Evolutionary conservation across 2,797 vertebrate species (phyloP), one percentile per base, ranked within the genome.

Genomic region (Siniperca scherzeri): DNA sequence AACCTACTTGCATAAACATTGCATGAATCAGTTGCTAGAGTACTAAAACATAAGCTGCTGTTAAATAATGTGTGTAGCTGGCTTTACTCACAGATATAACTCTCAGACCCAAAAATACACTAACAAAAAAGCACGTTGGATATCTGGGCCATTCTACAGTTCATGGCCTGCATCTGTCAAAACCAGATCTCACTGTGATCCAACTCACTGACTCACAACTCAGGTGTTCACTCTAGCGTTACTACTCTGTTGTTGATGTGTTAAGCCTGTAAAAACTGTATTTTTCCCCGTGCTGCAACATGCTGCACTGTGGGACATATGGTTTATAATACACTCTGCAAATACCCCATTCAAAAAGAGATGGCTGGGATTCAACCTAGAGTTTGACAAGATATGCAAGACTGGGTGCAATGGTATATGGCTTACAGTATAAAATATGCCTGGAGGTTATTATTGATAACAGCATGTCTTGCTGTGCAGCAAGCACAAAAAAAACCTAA

Each of bases 151-250:
- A 22, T 62, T 77, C 42, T 71, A 64, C 30, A 89, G 46, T 65
- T 85, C 75, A 78, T 76, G 69, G 48, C 56, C 86, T 81, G 16
- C 82, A 75, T 86, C 74, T 84, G 83, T 90, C 78, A 86, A 87
- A 83, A 70, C 38, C 74, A 74, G 27, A 74, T 75, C 55, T 69
- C 60, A 33, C 44, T 77, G 65, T 74, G 76, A 71, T 90, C 71
- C 57, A 86, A 38, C 66, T 71, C 75, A 80, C 62, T 88, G 80
- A 87, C 71, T 82, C 70, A 84, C 56, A 42, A 40, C 42, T 82
- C 75, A 87, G 69, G 61, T 44, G 77, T 86, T 87, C 64, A 77
- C 11, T 83, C 36, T 46, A 70, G 62, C 25, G 6, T 81, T 80
- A 48, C 64, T 71, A 16, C 19, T 53, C 65, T 59, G 71, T 72